These are phyloP conservation scores for Xiphorhynchus erythropygius DNA, from an alignment of 2,797 vertebrate genomes.

Conservation along the genomic window DNA sequence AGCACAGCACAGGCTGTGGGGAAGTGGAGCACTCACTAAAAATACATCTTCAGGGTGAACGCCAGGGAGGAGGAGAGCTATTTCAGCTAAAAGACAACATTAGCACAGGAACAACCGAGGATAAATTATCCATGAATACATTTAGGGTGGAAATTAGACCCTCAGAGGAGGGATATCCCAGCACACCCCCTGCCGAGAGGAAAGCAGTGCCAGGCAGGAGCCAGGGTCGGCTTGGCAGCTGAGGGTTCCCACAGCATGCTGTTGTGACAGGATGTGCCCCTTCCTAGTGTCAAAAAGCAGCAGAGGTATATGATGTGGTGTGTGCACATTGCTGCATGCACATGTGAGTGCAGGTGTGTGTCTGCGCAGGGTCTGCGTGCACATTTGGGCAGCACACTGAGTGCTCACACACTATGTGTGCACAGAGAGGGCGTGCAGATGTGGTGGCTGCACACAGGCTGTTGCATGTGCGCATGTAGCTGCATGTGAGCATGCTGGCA, in stretches of 20 bases:
- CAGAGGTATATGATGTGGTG: not conserved
- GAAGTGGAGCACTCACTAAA: not conserved
- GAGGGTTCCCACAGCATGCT: rapidly evolving
- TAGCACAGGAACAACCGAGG: constrained; percentile 39
- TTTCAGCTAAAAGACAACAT: constrained; percentile 63
- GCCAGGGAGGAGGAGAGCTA: constrained; percentile 53
- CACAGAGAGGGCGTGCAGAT: not conserved
- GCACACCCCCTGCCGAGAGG: not conserved
- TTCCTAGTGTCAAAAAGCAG: not conserved
- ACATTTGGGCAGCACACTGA: not conserved
- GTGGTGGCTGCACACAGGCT: not conserved
- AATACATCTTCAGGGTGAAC: constrained; percentile 40
- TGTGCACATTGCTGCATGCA: rapidly evolving
- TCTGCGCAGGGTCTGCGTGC: rapidly evolving
- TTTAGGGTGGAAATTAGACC: constrained; percentile 46
- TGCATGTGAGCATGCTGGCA: not conserved
- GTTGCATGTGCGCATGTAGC: not conserved
- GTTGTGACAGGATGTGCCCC: not conserved
- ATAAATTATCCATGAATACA: constrained; percentile 56
- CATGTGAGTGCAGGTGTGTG: not conserved
- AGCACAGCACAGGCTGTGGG: not conserved
- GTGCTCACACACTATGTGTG: not conserved
- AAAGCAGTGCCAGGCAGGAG: not conserved
- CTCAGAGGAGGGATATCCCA: not conserved
- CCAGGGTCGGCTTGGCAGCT: rapidly evolving